A percentile compares a stretch with the other conserved stretches of the same genome.
These are phyloP conservation scores for Cryptosula pallasiana DNA, from an alignment of 2,888 invertebrate species.

Conservation along the genomic window DNA sequence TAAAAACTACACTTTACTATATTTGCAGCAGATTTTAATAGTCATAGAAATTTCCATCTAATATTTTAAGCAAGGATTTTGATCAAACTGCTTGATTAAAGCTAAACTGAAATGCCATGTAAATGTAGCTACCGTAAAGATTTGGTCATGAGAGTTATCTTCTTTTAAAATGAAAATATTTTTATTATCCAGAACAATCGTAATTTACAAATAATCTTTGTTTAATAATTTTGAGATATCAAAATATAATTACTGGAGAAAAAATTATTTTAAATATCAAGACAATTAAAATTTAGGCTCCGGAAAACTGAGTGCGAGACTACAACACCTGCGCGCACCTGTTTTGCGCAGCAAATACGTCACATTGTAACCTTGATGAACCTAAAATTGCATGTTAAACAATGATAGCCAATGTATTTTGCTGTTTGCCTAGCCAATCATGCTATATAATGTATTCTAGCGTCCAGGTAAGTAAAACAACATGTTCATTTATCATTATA, in stretches of 20 bases:
- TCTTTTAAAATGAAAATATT: neutral
- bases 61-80: no score
- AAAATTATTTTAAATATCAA: no score
- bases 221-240: neutral
- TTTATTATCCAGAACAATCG: neutral
- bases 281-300: neutral
- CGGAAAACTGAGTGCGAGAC: neutral
- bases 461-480: conserved; percentile 11
- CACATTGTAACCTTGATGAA: neutral
- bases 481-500: neutral
- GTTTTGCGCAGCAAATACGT: neutral
- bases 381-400: neutral
- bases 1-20: no score
- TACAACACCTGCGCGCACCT: neutral
- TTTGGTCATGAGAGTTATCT: neutral
- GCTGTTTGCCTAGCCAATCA: conserved; percentile 16
- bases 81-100: no score
- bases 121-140: no score
- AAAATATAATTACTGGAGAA: no score
- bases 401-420: conserved; percentile 6
- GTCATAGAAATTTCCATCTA: no score
- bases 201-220: neutral
- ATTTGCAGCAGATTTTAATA: no score
- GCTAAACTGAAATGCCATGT: no score
- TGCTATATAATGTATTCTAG: conserved; percentile 21